phyloP scores from a whole-genome alignment of 2,888 invertebrate genomes.

The Himalopsyche japonica region DNA sequence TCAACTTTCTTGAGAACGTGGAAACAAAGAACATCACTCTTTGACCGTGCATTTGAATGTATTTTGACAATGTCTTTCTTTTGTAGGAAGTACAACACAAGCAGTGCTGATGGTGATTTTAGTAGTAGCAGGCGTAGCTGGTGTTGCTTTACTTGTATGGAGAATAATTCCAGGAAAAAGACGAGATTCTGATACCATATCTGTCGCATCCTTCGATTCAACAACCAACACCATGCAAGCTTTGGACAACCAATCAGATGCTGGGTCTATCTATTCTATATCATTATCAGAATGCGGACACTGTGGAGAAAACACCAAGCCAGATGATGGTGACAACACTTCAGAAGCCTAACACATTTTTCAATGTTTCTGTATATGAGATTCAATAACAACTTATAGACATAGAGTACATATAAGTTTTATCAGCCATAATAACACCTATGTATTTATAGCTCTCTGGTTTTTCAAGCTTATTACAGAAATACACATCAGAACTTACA shows the following conservation, averaged over 20 bases:
- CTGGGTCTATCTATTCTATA: slow-evolving; percentile 57
- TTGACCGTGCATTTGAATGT: too few relatives aligned
- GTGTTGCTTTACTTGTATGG: slow-evolving; percentile 60
- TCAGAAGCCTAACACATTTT: slow-evolving; percentile 51
- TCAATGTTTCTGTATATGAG: not conserved
- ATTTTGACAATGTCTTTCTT: too few relatives aligned
- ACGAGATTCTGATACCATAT: slow-evolving; percentile 56
- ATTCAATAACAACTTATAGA: slow-evolving; percentile 21
- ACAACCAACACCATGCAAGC: slow-evolving; percentile 48
- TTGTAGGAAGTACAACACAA: slow-evolving; percentile 57
- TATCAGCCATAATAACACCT: not conserved
- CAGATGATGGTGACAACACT: slow-evolving; percentile 53
- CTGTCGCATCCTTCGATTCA: slow-evolving; percentile 48
- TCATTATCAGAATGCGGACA: slow-evolving; percentile 57
- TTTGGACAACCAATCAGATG: slow-evolving; percentile 47
- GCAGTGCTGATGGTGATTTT: slow-evolving; percentile 61
- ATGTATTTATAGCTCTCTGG: not conserved
- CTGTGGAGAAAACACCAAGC: slow-evolving; percentile 47
- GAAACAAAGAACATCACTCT: too few relatives aligned
- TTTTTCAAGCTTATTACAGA: too few relatives aligned
- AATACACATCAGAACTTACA: too few relatives aligned
- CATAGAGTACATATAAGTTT: not conserved
- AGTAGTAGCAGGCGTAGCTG: slow-evolving; percentile 62
- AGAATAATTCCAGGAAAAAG: slow-evolving; percentile 61
- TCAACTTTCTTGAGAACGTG: too few relatives aligned